phyloP scores from a whole-genome alignment of 1,140 invertebrate genomes.

The Drosophila ohnishii region DNA sequence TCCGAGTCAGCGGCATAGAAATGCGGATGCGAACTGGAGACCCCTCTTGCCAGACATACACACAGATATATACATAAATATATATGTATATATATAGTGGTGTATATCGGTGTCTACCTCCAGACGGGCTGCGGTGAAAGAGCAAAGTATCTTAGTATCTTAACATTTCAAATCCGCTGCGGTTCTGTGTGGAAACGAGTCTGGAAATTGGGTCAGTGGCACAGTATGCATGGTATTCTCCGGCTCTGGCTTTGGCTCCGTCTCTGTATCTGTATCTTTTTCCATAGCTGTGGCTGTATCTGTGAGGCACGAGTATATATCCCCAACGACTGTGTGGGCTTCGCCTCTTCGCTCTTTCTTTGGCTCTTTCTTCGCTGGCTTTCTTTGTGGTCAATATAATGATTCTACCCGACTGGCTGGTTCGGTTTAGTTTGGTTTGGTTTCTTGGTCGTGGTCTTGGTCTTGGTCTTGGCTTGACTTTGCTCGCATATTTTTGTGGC shows the following conservation, averaged over 20 bases:
- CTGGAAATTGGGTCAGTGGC: conserved; percentile 82
- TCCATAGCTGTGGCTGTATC: conserved; percentile 42
- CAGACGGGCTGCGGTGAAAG: conserved; percentile 71
- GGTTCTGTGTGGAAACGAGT: conserved; percentile 65
- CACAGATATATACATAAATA: conserved; percentile 32
- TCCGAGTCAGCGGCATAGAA: conserved; percentile 62
- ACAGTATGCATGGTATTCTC: conserved; percentile 79
- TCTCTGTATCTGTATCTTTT: conserved; percentile 47
- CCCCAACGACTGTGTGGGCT: conserved; percentile 47
- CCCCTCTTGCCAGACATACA: conserved; percentile 36
- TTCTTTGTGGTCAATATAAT: conserved; percentile 79
- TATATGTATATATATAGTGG: conserved; percentile 18
- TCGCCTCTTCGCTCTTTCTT: conserved; percentile 45
- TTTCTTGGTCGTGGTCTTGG: conserved; percentile 13
- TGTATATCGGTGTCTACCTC: conserved; percentile 48
- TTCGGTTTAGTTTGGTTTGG: conserved; percentile 37
- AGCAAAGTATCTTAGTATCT: conserved; percentile 78
- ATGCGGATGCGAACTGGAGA: conserved; percentile 72
- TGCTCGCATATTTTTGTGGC: conserved; percentile 60
- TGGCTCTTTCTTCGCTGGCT: conserved; percentile 70
- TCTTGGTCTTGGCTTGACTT: conserved; percentile 24
- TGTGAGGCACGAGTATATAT: conserved; percentile 34
- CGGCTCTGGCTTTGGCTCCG: conserved; percentile 42
- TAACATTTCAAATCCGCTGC: conserved; percentile 75
- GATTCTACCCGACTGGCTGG: conserved; percentile 59